These are phyloP conservation scores for Macropus fuliginosus DNA, from an alignment of 2,797 vertebrate genomes.

Conservation along the genomic window DNA sequence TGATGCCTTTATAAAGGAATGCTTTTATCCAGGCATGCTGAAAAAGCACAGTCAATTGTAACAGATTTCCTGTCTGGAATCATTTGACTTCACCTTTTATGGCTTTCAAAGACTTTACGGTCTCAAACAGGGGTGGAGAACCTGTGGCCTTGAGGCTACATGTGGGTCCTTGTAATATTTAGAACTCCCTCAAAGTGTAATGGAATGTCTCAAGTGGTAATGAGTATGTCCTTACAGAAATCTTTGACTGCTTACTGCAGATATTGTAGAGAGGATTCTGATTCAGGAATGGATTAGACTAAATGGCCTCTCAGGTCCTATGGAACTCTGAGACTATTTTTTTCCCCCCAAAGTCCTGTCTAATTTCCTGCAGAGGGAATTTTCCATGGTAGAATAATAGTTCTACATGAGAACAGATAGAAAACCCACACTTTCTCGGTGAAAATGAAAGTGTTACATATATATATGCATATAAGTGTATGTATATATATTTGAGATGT, in stretches of 20 bases:
- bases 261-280: neutral
- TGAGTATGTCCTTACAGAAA: neutral
- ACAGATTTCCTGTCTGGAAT: neutral
- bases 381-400: neutral
- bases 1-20: neutral
- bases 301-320: neutral
- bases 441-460: slow-evolving; percentile 11
- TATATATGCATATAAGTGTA: neutral
- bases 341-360: neutral
- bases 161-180: neutral
- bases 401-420: neutral
- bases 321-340: neutral
- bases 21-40: neutral
- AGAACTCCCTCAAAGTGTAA: neutral
- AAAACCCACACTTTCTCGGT: neutral
- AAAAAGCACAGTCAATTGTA: neutral
- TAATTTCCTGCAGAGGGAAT: neutral
- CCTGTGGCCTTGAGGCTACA: too few relatives aligned
- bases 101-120: neutral
- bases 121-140: neutral
- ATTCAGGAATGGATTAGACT: neutral
- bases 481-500: neutral
- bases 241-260: neutral
- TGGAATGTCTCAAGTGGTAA: neutral
- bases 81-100: neutral